phyloP scores from a whole-genome alignment of 2,797 vertebrate genomes.

The Tragopan temminckii region DNA sequence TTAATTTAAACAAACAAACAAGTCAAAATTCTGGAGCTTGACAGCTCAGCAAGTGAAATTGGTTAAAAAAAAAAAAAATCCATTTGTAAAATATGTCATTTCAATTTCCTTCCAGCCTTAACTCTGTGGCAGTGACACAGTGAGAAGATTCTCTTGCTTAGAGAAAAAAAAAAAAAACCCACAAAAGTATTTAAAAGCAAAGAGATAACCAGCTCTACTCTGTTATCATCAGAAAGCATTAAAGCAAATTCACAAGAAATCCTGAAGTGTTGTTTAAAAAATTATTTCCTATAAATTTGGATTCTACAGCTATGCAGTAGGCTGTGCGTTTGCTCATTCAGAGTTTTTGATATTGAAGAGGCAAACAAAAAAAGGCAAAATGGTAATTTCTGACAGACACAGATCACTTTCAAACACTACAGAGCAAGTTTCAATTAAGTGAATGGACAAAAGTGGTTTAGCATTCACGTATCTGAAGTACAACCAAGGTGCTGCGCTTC shows the following conservation, averaged over 20 bases:
- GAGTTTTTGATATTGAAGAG: neutral
- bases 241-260: constrained; percentile 13
- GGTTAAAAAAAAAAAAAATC: neutral
- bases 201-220: neutral
- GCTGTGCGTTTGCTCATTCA: neutral
- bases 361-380: constrained; percentile 2
- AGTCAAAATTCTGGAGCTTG: neutral
- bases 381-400: neutral
- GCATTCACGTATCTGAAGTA: neutral
- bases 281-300: neutral
- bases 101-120: neutral
- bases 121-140: neutral
- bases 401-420: neutral
- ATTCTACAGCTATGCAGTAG: neutral
- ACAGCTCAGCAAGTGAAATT: constrained; percentile 3
- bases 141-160: neutral
- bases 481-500: neutral
- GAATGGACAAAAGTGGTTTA: neutral
- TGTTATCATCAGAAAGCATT: constrained; percentile 22
- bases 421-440: neutral
- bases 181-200: neutral
- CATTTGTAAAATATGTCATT: neutral
- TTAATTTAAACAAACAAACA: too few species aligned
- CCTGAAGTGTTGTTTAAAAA: neutral
- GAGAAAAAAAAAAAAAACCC: neutral